Percentiles rank a stretch among this genome's conserved stretches.
These are phyloP conservation scores for Aptenodytes patagonicus DNA, from an alignment of 2,113 vertebrate species.

Conservation along the genomic window DNA sequence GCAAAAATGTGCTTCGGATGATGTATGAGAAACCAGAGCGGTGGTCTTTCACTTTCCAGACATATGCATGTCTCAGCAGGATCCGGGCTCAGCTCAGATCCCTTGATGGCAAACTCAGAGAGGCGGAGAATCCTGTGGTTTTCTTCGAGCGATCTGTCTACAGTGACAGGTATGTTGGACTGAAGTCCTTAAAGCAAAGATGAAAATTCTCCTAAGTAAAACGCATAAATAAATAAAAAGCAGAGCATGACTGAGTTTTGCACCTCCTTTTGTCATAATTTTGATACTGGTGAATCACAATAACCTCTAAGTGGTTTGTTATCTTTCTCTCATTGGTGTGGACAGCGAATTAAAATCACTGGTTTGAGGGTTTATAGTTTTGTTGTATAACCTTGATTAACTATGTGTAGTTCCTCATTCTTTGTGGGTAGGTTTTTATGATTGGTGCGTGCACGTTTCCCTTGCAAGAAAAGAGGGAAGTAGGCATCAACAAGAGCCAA, in stretches of 20 bases:
- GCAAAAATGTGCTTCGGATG: constrained; percentile 89
- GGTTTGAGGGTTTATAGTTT: not conserved
- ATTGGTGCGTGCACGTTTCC: not conserved
- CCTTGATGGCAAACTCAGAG: constrained; percentile 74
- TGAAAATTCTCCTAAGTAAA: rapidly evolving
- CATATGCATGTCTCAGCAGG: constrained; percentile 91
- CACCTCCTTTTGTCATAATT: rapidly evolving
- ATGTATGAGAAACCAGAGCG: constrained; percentile 93
- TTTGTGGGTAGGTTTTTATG: not conserved
- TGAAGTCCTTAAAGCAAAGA: not conserved
- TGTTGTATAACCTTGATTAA: not conserved
- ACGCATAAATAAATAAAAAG: not conserved
- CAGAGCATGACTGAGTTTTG: not conserved
- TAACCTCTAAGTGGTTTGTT: not conserved
- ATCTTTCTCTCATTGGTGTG: not conserved
- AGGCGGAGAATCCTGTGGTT: constrained; percentile 80
- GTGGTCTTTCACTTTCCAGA: constrained; percentile 95
- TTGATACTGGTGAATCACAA: not conserved
- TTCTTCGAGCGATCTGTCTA: constrained; percentile 95
- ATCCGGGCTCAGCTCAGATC: constrained; percentile 83
- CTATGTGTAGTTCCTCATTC: not conserved
- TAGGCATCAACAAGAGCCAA: not conserved
- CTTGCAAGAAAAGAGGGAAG: not conserved
- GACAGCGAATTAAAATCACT: not conserved
- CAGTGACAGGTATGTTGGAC: constrained; percentile 85